These are phyloP conservation scores for Candidula unifasciata DNA, from an alignment of 2,888 invertebrate species.

Conservation along the genomic window DNA sequence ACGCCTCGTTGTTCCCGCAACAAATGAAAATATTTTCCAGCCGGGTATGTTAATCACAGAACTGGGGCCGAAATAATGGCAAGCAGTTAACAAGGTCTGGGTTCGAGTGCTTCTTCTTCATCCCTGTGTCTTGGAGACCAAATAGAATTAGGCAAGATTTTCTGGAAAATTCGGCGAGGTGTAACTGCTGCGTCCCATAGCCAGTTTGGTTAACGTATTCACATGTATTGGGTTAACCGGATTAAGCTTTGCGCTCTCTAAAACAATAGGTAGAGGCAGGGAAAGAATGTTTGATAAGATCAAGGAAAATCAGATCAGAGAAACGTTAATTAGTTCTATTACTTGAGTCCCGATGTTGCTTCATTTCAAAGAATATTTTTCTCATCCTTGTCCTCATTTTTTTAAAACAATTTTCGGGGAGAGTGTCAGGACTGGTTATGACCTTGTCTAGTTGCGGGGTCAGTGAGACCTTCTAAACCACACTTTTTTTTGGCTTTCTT, in stretches of 20 bases:
- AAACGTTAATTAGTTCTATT: too few relatives aligned
- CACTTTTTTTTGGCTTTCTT: too few relatives aligned
- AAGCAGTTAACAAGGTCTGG: constrained; percentile 38
- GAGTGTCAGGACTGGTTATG: too few relatives aligned
- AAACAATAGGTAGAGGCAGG: not conserved
- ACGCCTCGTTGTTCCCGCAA: constrained; percentile 47
- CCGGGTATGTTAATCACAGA: constrained; percentile 44
- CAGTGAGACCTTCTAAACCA: too few relatives aligned
- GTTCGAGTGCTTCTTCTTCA: constrained; percentile 38
- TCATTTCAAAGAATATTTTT: too few relatives aligned
- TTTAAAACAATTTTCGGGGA: too few relatives aligned
- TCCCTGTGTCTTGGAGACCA: constrained; percentile 30
- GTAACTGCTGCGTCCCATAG: constrained; percentile 12
- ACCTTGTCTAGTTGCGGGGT: too few relatives aligned
- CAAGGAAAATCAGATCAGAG: too few relatives aligned
- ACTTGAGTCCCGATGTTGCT: too few relatives aligned
- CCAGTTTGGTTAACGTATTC: constrained; percentile 13
- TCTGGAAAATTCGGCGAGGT: constrained; percentile 30
- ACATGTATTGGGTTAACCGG: not conserved
- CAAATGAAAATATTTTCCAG: constrained; percentile 53
- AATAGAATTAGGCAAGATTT: constrained; percentile 45
- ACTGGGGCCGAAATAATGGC: constrained; percentile 41
- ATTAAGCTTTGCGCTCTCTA: not conserved
- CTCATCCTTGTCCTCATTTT: too few relatives aligned
- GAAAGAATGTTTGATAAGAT: too few relatives aligned